phyloP scores from a whole-genome alignment of 2,888 invertebrate genomes.

The Coenonympha glycerion region DNA sequence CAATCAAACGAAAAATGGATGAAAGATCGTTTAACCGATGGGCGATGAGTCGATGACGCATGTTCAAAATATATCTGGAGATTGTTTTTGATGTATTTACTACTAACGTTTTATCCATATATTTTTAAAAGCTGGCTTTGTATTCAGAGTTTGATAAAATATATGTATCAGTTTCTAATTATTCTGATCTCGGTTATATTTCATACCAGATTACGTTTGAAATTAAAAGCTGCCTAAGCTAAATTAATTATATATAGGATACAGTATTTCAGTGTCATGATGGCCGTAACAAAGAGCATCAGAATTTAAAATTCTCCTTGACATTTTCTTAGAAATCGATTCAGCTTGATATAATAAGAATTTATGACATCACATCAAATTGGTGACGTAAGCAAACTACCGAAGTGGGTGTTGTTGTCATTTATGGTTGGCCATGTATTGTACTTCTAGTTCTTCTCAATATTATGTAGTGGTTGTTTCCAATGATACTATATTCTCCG shows the following conservation, averaged over 20 bases:
- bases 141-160: no score
- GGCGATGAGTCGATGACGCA: no score
- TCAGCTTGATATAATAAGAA: constrained; percentile 1
- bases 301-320: neutral
- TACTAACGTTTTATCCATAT: no score
- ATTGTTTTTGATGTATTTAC: no score
- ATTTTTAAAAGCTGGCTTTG: no score
- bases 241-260: no score
- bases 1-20: constrained; percentile 19
- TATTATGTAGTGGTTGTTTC: constrained; percentile 14
- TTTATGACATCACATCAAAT: constrained; percentile 13
- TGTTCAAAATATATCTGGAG: constrained; percentile 3
- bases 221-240: no score
- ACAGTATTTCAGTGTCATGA: no score
- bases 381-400: neutral
- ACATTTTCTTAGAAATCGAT: neutral
- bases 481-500: constrained; percentile 8
- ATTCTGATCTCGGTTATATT: no score
- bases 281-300: neutral
- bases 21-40: constrained; percentile 24
- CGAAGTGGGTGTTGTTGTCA: neutral
- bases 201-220: no score
- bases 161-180: no score
- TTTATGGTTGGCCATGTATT: neutral
- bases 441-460: neutral